phyloP scores from a whole-genome alignment of 53 echinoderm and acorn worm genomes.

The Antedon mediterranea region DNA sequence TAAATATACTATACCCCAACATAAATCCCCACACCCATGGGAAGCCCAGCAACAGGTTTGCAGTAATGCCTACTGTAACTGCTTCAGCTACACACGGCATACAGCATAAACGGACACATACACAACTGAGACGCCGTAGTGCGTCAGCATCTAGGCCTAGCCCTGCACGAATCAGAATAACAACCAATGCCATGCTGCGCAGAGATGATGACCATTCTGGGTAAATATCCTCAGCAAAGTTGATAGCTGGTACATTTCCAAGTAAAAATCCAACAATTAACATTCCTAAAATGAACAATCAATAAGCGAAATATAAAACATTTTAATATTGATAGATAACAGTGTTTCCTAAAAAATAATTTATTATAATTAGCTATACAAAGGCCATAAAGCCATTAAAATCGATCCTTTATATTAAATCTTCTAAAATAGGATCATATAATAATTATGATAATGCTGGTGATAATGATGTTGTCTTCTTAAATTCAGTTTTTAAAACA shows the following conservation, averaged over 20 bases:
- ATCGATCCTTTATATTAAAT: no score
- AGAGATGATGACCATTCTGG: constrained; percentile 61
- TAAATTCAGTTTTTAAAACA: no score
- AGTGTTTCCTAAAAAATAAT: no score
- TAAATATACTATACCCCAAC: constrained; percentile 49
- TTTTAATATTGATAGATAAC: no score
- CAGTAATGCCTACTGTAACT: constrained; percentile 50
- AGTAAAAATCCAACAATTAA: constrained; percentile 74
- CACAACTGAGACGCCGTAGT: constrained; percentile 58
- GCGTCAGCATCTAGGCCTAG: constrained; percentile 80
- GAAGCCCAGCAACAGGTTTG: constrained; percentile 69
- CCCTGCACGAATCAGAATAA: constrained; percentile 81
- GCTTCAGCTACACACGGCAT: constrained; percentile 74
- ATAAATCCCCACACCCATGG: constrained; percentile 96
- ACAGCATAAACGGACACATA: constrained; percentile 77
- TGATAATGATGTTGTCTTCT: no score
- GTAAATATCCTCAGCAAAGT: constrained; percentile 62
- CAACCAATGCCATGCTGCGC: constrained; percentile 63
- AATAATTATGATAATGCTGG: no score
- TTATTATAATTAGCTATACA: no score
- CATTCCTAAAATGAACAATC: constrained; percentile 52
- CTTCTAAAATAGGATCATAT: no score
- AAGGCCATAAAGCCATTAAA: no score
- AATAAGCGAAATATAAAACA: neutral
- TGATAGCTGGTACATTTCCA: constrained; percentile 63